These are phyloP conservation scores for Anguilla pacifica DNA, from an alignment of 2,797 vertebrate species.

Conservation along the genomic window DNA sequence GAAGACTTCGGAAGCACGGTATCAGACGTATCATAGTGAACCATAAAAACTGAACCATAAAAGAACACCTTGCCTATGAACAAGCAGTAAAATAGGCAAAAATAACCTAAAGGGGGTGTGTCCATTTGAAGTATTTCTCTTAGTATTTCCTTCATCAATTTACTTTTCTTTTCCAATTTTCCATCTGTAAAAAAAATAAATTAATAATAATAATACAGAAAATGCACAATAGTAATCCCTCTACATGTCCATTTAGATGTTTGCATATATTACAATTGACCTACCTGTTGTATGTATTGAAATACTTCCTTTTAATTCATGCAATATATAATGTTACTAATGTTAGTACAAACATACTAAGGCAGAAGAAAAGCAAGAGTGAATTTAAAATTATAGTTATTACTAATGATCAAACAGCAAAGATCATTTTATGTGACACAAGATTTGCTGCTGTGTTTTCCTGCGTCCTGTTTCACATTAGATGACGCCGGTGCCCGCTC, in stretches of 20 bases:
- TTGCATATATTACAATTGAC: too few species aligned
- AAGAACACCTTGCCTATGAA: neutral
- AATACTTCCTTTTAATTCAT: neutral
- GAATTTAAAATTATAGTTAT: too few species aligned
- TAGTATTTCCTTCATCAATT: neutral
- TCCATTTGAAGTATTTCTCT: neutral
- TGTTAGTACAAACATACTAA: neutral
- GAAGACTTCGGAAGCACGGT: neutral
- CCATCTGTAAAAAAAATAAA: neutral
- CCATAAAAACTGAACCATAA: neutral
- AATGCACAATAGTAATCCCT: too few species aligned
- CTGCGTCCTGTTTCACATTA: neutral
- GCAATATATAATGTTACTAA: neutral
- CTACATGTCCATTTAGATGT: too few species aligned
- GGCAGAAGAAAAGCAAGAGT: neutral
- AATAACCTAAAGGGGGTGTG: neutral
- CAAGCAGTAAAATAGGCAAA: neutral
- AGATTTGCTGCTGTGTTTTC: neutral
- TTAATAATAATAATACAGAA: too few species aligned
- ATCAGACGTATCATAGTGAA: neutral
- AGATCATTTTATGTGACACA: neutral
- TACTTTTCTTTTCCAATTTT: neutral
- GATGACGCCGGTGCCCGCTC: neutral
- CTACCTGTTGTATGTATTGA: too few species aligned
- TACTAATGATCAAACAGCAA: neutral